Percentiles rank a stretch among this genome's conserved stretches.
phyloP scores from a whole-genome alignment of 2,113 vertebrate species.

The pig (Sus scrofa) region T2T-Sscrofa CM000822.6:7739001-7739500 shows the following conservation, averaged over 20 bases:
- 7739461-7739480: background rate
- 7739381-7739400: background rate
- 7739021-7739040: conserved; percentile 64
- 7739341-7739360: background rate
- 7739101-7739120: conserved; percentile 78
- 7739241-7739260: background rate
- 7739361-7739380: background rate
- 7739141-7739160: conserved; percentile 29
- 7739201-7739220: conserved; percentile 31
- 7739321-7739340: background rate
- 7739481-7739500: too few species aligned
- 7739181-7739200: background rate
- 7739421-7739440: background rate
- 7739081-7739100: conserved; percentile 85
- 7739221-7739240: background rate
- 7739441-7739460: background rate
- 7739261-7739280: background rate
- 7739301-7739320: background rate
- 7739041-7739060: conserved; percentile 79
- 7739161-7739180: conserved; percentile 39
- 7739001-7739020: conserved; percentile 69
- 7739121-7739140: conserved; percentile 81
- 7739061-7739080: conserved; percentile 76
- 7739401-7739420: background rate
- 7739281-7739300: background rate